Percentiles rank a stretch among this genome's conserved stretches.
phyloP scores from a whole-genome alignment of 2,113 vertebrate genomes.

The Nettapus auritus region DNA sequence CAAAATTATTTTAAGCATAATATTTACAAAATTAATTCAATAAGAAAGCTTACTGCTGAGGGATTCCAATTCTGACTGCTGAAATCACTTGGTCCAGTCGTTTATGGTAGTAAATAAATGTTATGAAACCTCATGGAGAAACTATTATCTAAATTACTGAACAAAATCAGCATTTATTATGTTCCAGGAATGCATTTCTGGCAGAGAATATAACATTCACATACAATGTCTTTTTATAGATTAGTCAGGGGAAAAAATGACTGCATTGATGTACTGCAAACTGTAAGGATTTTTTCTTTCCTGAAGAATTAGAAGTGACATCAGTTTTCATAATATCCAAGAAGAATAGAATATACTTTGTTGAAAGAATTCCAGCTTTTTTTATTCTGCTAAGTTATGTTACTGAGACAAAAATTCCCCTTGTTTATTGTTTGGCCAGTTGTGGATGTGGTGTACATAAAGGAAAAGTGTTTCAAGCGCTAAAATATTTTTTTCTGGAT shows the following conservation, averaged over 20 bases:
- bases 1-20: conserved; percentile 33
- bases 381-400: conserved; percentile 55
- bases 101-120: conserved; percentile 77
- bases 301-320: conserved; percentile 78
- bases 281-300: conserved; percentile 60
- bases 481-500: conserved; percentile 52
- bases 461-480: conserved; percentile 22
- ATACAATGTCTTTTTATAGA: conserved; percentile 81
- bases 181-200: conserved; percentile 76
- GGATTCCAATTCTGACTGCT: conserved; percentile 32
- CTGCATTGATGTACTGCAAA: conserved; percentile 73
- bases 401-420: conserved; percentile 73
- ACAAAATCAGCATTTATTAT: conserved; percentile 66
- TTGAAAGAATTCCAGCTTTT: conserved; percentile 68
- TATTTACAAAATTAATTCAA: conserved; percentile 44
- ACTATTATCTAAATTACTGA: conserved; percentile 78
- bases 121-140: conserved; percentile 76
- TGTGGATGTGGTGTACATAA: conserved; percentile 26
- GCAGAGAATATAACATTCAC: conserved; percentile 69
- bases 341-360: conserved; percentile 72
- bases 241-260: conserved; percentile 72
- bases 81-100: conserved; percentile 55
- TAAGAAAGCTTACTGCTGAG: conserved; percentile 34
- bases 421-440: conserved; percentile 74
- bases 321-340: conserved; percentile 76